Evolutionary conservation across 2,113 vertebrate genomes (phyloP).

Genomic region (Saimiri boliviensis): DNA sequence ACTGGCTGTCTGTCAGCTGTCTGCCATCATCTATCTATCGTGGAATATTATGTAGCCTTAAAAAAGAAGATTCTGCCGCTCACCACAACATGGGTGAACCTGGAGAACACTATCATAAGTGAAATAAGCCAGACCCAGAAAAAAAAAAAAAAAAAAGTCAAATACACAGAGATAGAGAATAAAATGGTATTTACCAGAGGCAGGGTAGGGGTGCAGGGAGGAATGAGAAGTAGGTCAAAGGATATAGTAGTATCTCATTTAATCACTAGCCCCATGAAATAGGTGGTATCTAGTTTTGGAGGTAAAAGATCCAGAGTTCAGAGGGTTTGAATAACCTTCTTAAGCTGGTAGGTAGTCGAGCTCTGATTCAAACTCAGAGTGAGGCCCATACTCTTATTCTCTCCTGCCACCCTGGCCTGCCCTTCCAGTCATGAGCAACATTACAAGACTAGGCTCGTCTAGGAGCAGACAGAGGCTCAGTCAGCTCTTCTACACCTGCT

Average conservation of each 20-base stretch:
- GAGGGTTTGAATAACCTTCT: neutral
- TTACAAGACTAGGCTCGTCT: accelerated
- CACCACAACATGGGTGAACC: neutral
- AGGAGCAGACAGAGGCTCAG: neutral
- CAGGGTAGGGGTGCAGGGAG: too few relatives aligned
- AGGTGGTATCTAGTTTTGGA: neutral
- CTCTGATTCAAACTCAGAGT: neutral
- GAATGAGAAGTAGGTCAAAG: neutral
- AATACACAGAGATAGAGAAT: neutral
- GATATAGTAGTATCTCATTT: neutral
- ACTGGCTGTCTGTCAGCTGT: accelerated
- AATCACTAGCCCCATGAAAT: neutral
- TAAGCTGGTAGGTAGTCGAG: neutral
- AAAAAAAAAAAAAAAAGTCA: neutral
- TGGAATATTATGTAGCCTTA: neutral
- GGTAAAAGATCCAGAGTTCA: neutral
- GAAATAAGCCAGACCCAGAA: neutral
- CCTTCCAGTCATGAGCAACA: accelerated
- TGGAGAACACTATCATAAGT: neutral
- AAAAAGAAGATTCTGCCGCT: neutral
- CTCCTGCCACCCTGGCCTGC: neutral
- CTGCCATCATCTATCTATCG: neutral
- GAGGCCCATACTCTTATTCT: accelerated
- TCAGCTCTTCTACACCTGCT: neutral
- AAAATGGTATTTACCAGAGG: neutral